These are phyloP conservation scores for Prolemur simus DNA, from an alignment of 2,113 vertebrate species.

Conservation along the genomic window DNA sequence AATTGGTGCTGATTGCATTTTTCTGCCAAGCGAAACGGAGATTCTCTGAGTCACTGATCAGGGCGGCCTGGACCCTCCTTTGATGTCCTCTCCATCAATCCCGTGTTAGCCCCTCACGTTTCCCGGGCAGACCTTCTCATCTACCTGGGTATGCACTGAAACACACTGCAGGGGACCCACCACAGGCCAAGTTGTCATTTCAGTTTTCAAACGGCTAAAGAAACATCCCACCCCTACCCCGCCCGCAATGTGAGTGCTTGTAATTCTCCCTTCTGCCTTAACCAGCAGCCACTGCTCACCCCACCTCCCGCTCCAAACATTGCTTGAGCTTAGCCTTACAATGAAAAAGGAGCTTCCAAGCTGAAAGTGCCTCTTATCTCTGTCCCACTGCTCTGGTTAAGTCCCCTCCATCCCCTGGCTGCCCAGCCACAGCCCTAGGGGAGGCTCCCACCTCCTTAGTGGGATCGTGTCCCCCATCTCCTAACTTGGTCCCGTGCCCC, in stretches of 20 bases:
- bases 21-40: neutral
- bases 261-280: neutral
- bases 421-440: too few relatives aligned
- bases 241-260: fast-evolving
- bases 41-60: neutral
- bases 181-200: neutral
- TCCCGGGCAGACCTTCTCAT: fast-evolving
- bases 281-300: neutral
- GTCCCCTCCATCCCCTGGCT: neutral
- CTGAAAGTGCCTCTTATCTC: neutral
- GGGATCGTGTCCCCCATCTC: neutral
- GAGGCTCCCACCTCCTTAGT: neutral
- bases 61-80: too few relatives aligned
- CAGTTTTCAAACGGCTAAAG: neutral
- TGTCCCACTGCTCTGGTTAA: neutral
- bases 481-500: neutral
- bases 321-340: neutral
- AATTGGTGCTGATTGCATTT: neutral
- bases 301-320: neutral
- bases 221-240: neutral
- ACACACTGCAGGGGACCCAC: too few relatives aligned
- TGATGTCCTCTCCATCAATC: fast-evolving
- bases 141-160: neutral
- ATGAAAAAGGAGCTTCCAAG: neutral
- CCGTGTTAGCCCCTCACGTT: neutral